Evolutionary conservation across 35 echinoderm and acorn worm genomes (phyloP).

Genomic region (Acanthaster planci): DNA sequence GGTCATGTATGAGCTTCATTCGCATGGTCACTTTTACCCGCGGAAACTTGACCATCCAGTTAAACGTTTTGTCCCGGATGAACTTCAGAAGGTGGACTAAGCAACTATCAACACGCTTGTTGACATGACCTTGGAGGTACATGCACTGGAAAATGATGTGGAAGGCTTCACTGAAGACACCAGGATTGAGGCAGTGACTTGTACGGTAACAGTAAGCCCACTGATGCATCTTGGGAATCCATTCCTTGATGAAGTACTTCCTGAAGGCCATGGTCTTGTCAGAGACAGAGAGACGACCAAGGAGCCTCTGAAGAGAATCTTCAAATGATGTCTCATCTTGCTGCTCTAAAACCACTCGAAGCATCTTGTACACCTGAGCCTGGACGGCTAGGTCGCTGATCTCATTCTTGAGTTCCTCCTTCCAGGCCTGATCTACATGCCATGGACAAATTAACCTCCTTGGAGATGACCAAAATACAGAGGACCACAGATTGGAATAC

Average conservation of each 20-base stretch:
- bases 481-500: slow-evolving; percentile 8
- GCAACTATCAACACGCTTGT: slow-evolving; percentile 43
- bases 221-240: not conserved
- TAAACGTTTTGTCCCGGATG: not conserved
- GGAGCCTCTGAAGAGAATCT: slow-evolving; percentile 1
- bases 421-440: slow-evolving; percentile 35
- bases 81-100: slow-evolving; percentile 32
- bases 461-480: not conserved
- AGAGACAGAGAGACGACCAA: not conserved
- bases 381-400: not conserved
- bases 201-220: slow-evolving; percentile 26
- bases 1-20: not conserved
- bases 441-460: slow-evolving; percentile 30
- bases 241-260: not conserved
- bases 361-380: slow-evolving; percentile 18
- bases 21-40: slow-evolving; percentile 18
- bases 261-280: not conserved
- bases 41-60: slow-evolving; percentile 26
- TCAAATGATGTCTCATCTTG: slow-evolving; percentile 4
- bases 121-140: slow-evolving; percentile 7
- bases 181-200: not conserved
- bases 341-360: not conserved
- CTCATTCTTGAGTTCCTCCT: slow-evolving; percentile 24
- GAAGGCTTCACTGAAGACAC: slow-evolving; percentile 27
- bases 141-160: not conserved